phyloP scores from a whole-genome alignment of 2,113 vertebrate genomes.

The Nyctereutes procyonoides region DNA sequence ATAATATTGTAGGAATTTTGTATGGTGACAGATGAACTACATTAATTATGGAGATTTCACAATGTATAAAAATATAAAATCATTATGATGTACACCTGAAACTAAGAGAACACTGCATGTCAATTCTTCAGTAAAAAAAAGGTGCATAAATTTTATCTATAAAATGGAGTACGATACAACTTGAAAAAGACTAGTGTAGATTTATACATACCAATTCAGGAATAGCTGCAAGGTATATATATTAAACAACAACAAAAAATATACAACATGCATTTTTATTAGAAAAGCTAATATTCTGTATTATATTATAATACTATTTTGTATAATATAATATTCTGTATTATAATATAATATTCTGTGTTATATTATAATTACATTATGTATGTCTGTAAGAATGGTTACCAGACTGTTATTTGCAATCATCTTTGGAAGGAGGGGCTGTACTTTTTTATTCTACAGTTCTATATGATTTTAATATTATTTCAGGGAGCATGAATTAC shows the following conservation, averaged over 20 bases:
- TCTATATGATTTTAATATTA: slow-evolving; percentile 11
- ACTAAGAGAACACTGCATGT: background rate
- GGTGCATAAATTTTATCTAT: slow-evolving; percentile 14
- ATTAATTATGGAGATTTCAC: background rate
- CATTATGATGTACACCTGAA: background rate
- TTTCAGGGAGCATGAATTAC: background rate
- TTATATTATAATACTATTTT: too few species aligned
- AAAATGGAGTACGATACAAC: background rate
- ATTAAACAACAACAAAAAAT: background rate
- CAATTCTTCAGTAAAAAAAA: background rate
- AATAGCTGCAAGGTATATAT: background rate
- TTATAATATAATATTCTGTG: too few species aligned
- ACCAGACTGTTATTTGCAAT: slow-evolving; percentile 7
- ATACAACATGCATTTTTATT: slow-evolving; percentile 26
- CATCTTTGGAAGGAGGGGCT: slow-evolving; percentile 29
- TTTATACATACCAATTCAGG: slow-evolving; percentile 1
- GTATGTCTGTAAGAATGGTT: background rate
- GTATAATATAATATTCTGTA: too few species aligned
- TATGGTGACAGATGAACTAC: background rate
- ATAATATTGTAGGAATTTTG: background rate
- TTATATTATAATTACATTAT: too few species aligned
- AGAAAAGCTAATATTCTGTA: background rate
- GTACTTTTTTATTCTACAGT: slow-evolving; percentile 4
- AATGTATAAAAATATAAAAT: background rate
- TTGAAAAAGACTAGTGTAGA: background rate